phyloP scores from a whole-genome alignment of 2,888 invertebrate genomes.

The Notodonta ziczac region DNA sequence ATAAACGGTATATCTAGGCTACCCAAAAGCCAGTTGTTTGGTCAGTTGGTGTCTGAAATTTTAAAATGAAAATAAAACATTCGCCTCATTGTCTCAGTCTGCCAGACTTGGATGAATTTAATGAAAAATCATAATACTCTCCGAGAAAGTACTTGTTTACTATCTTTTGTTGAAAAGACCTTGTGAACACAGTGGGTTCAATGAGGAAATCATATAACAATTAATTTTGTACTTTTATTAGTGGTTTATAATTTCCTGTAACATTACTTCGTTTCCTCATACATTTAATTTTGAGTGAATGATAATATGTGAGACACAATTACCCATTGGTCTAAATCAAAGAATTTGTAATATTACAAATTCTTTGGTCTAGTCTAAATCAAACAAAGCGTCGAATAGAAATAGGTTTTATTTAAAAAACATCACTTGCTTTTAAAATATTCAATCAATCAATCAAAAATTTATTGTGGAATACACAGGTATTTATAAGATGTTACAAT shows the following conservation, averaged over 20 bases:
- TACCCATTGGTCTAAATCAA: no score
- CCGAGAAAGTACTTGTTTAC: not conserved
- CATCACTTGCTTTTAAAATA: no score
- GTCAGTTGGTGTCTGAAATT: not conserved
- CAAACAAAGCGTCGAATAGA: no score
- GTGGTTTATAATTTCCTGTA: constrained; percentile 1
- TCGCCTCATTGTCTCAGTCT: not conserved
- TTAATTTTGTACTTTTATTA: not conserved
- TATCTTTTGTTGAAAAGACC: not conserved
- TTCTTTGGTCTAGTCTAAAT: no score
- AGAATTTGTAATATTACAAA: no score
- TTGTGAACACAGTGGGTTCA: not conserved
- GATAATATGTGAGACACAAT: no score
- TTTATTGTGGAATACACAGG: no score
- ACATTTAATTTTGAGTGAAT: not conserved
- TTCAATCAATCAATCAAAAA: no score
- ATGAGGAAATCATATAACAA: not conserved
- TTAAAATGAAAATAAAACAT: not conserved
- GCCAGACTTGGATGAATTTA: no score
- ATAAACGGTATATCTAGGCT: not conserved
- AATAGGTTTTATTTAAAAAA: no score
- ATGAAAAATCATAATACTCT: not conserved
- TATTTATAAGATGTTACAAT: no score
- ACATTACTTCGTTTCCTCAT: not conserved
- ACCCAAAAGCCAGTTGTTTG: not conserved